A percentile compares a stretch with the other conserved stretches of the same genome.
These are phyloP conservation scores for Chalcosyrphus nemorum DNA, from an alignment of 2,888 invertebrate genomes.

Conservation along the genomic window DNA sequence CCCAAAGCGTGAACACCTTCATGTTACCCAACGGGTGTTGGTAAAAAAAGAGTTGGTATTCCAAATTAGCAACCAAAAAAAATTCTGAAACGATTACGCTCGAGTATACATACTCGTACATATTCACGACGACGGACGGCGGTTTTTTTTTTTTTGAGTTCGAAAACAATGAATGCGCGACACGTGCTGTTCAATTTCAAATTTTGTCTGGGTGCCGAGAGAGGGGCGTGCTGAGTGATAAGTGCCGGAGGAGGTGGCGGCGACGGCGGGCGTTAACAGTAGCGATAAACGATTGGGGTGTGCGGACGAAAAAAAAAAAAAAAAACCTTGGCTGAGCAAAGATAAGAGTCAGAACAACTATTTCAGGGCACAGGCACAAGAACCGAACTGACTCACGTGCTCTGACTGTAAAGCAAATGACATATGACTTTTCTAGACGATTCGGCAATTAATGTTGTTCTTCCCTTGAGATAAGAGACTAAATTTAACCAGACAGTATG, in stretches of 20 bases:
- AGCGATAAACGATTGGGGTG: background rate
- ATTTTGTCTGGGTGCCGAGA: conserved; percentile 12
- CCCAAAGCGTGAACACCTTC: background rate
- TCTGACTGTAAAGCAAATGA: background rate
- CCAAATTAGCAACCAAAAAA: conserved; percentile 18
- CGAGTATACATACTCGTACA: background rate
- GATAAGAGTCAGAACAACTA: background rate
- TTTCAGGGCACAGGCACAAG: background rate
- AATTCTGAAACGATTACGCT: conserved; percentile 15
- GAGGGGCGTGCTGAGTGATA: conserved; percentile 12
- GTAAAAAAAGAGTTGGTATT: background rate
- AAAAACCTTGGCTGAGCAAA: background rate
- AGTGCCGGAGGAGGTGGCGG: background rate
- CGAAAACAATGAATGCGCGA: conserved; percentile 18
- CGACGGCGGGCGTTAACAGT: background rate
- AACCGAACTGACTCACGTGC: background rate
- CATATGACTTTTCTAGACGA: background rate
- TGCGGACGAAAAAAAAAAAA: background rate
- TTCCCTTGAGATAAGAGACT: background rate
- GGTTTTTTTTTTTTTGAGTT: background rate
- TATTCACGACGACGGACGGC: background rate
- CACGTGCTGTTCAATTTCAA: conserved; percentile 29
- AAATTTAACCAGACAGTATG: background rate
- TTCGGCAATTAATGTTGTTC: background rate
- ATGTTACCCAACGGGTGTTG: background rate